phyloP scores from a whole-genome alignment of 2,888 invertebrate species.

The Lingula anatina region DNA sequence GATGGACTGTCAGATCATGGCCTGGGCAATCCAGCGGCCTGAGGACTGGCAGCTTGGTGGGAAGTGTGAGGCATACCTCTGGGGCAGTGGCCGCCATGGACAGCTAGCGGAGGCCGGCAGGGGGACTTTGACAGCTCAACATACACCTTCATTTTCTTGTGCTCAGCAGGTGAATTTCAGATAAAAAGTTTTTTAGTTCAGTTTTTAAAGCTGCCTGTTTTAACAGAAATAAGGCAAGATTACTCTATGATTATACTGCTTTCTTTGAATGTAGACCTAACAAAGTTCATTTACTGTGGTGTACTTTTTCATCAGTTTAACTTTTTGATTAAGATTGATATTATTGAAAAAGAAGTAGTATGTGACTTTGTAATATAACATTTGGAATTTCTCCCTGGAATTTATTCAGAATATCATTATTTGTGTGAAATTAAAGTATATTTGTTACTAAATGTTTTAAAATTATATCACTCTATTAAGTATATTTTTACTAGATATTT shows the following conservation, averaged over 20 bases:
- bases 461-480: no score
- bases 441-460: no score
- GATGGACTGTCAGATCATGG: constrained; percentile 62
- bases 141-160: constrained; percentile 38
- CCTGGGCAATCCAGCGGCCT: constrained; percentile 61
- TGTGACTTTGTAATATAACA: no score
- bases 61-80: constrained; percentile 60
- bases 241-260: no score
- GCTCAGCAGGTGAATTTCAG: constrained; percentile 50
- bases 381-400: no score
- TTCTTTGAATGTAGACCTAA: no score
- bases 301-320: no score
- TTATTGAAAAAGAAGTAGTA: no score
- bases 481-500: not conserved
- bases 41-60: constrained; percentile 66
- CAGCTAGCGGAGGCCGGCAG: constrained; percentile 58
- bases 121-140: constrained; percentile 25
- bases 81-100: constrained; percentile 64
- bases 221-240: constrained; percentile 56
- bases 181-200: not conserved
- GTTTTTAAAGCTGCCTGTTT: constrained; percentile 59
- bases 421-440: no score
- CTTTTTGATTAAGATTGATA: no score
- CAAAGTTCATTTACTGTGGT: no score
- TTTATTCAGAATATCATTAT: no score